Conservation (phyloP, 2,888 invertebrate genomes). For the Adela reaumurella region DNA sequence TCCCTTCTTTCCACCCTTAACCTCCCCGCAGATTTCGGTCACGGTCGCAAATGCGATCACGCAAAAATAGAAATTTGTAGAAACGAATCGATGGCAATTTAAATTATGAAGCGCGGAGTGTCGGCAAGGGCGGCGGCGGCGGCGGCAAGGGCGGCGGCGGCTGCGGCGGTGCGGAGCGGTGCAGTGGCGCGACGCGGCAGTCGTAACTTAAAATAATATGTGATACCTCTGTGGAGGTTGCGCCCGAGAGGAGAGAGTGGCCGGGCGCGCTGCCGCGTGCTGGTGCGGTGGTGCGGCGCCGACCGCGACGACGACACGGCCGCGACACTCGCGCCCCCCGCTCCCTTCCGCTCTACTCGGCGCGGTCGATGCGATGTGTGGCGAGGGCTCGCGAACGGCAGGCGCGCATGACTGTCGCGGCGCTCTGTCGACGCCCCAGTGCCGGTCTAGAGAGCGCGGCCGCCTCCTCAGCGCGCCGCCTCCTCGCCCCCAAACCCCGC, state of each 20-base stretch:
- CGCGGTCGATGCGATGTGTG: conserved; percentile 27
- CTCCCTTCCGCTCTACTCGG: conserved; percentile 19
- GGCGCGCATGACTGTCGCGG: conserved; percentile 37
- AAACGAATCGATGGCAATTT: background rate
- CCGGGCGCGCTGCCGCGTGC: conserved; percentile 23
- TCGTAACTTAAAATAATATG: background rate
- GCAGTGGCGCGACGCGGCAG: background rate
- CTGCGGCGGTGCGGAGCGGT: conserved; percentile 15
- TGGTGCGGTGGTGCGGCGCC: conserved; percentile 31
- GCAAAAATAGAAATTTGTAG: background rate
- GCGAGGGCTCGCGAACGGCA: conserved; percentile 19
- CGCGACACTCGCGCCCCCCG: conserved; percentile 47
- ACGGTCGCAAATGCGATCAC: background rate
- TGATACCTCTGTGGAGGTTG: background rate
- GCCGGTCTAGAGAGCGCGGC: conserved; percentile 18
- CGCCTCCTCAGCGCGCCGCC: conserved; percentile 16
- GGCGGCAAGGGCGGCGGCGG: conserved; percentile 18
- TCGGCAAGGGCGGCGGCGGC: conserved; percentile 22
- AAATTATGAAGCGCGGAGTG: background rate
- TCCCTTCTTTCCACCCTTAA: too few species aligned
- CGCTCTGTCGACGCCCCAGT: conserved; percentile 23
- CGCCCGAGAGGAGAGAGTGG: conserved; percentile 7
- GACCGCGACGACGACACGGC: conserved; percentile 29
- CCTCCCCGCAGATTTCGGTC: too few species aligned
- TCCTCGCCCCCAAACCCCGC: conserved; percentile 5